Evolutionary conservation across 1,140 invertebrate species (phyloP), one percentile per base, ranked within the genome.

Genomic region (Mya arenaria): DNA sequence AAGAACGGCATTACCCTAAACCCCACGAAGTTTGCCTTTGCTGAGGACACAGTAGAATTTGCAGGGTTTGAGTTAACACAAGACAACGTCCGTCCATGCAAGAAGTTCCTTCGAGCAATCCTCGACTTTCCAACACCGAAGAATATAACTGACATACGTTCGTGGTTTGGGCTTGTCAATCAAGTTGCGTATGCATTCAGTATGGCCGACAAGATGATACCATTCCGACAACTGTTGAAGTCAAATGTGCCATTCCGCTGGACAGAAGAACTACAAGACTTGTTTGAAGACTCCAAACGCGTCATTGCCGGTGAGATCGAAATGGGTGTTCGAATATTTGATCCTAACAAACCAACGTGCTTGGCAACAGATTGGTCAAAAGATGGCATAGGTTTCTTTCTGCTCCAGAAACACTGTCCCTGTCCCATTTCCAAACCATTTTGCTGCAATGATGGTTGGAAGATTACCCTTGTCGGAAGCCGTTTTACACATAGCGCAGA

Each of bases 1-100:
- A 44, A 77, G 36, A 82, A 85, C 56, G 81, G 83, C 36, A 91
- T 89, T 34, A 91, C 81, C 8, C 75, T 92, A 25, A 91, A 89
- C 71, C 78, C 83, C 8, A 63, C 83, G 5, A 91, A 90, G 75
- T 85, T 87, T 55, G 15, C n/a, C 13, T 87, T 91, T 37, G 85
- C 71, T 23, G 15, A 72, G 56, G 32, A 74, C 13, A 74, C 36
- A 1, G 82, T 89, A 0, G 79, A 87, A 19, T 92, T 85, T 68
- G 86, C 85, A 6, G 87, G 88, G 17, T 86, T 84, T 58, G 85
- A 82, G 62, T 86, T 88, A 48, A 75, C 72, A 2, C n/a, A 30
- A 30, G 55, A 66, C 60, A 72, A 19, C 6, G 85, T 88, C 0
- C 37, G 83, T 0, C 85, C 78, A 19, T 79, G 73, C 73, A 23